Evolutionary conservation across 1,140 invertebrate species (phyloP).

Genomic region (Lutraria rhynchaena): DNA sequence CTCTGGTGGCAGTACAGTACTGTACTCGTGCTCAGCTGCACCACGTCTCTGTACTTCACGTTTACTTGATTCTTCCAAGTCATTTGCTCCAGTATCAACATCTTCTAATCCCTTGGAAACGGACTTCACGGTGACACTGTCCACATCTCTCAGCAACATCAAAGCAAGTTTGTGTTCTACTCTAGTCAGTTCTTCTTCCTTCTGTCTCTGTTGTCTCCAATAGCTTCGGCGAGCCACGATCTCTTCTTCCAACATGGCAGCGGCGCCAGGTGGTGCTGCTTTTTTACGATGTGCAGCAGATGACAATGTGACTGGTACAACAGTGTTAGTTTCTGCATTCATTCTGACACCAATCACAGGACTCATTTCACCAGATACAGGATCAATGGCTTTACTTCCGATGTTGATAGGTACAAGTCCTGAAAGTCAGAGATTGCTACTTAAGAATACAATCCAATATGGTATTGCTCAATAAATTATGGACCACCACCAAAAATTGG

Average conservation of each 20-base stretch:
- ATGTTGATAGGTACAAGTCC: conserved; percentile 78
- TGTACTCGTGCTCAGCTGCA: conserved; percentile 75
- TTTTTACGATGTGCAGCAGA: conserved; percentile 75
- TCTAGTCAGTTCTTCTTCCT: conserved; percentile 73
- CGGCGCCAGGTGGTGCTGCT: conserved; percentile 77
- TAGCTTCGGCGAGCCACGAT: conserved; percentile 73
- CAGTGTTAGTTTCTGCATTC: conserved; percentile 74
- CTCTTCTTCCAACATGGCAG: conserved; percentile 79
- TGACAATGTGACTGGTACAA: conserved; percentile 77
- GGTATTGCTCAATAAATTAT: too few relatives aligned
- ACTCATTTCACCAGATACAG: conserved; percentile 77
- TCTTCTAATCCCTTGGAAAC: conserved; percentile 71
- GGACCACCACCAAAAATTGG: too few relatives aligned
- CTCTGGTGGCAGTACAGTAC: conserved; percentile 74
- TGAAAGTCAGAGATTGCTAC: conserved; percentile 59
- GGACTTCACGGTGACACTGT: conserved; percentile 66
- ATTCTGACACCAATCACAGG: conserved; percentile 78
- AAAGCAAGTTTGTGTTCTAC: conserved; percentile 74
- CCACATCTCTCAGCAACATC: conserved; percentile 66
- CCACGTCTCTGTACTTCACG: conserved; percentile 76
- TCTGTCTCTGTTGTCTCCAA: conserved; percentile 77
- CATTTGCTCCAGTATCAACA: conserved; percentile 67
- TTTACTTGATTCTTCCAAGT: conserved; percentile 72
- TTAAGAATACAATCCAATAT: too few relatives aligned
- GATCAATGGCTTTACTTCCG: conserved; percentile 77